Percentiles rank a stretch among this genome's conserved stretches.
phyloP scores from a whole-genome alignment of 2,888 invertebrate species.

The Lasioglossum villosulum region DNA sequence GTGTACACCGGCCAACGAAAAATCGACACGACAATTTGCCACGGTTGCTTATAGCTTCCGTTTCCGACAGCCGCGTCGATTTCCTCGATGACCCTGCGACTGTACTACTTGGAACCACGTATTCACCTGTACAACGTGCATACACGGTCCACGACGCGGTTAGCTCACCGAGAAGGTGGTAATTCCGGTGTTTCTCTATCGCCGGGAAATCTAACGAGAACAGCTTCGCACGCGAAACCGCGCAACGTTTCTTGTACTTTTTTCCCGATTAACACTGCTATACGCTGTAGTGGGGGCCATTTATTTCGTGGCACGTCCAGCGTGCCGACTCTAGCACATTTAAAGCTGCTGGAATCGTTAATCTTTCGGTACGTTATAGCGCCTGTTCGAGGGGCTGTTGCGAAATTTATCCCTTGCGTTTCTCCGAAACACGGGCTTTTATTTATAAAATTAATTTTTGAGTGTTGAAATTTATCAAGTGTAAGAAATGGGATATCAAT shows the following conservation, averaged over 20 bases:
- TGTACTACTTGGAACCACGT: neutral
- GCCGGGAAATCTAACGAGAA: neutral
- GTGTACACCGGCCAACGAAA: neutral
- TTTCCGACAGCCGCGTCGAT: constrained; percentile 33
- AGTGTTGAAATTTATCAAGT: no score
- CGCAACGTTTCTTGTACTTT: neutral
- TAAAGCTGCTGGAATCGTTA: neutral
- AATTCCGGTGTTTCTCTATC: constrained; percentile 3
- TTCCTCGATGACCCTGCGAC: constrained; percentile 16
- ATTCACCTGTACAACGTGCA: neutral
- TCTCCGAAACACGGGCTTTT: neutral
- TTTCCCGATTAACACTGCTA: neutral
- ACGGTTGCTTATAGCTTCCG: constrained; percentile 40
- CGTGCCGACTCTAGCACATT: neutral
- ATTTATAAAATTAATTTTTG: neutral
- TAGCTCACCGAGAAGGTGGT: neutral
- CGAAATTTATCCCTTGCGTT: neutral
- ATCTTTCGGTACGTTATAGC: neutral
- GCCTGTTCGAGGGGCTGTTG: neutral
- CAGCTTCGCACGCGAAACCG: constrained; percentile 1
- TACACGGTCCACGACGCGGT: neutral
- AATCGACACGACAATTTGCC: constrained; percentile 29
- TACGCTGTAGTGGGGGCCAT: neutral
- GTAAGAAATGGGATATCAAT: no score
- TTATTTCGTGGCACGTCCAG: neutral